Evolutionary conservation across 2,888 invertebrate species (phyloP).

Genomic region (Hyalella azteca): DNA sequence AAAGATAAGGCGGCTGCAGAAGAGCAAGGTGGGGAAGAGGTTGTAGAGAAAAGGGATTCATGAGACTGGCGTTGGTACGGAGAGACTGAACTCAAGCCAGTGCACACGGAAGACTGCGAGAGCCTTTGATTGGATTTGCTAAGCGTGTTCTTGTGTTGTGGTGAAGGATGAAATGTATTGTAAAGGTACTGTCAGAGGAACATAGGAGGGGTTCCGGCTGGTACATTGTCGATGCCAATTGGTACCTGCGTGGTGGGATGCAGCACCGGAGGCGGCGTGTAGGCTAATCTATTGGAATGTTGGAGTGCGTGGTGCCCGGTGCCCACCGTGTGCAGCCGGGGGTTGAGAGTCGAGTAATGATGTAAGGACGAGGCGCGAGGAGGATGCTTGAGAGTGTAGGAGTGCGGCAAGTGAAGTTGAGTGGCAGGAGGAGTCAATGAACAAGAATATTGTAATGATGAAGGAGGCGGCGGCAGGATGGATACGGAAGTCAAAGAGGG

Average conservation of each 20-base stretch:
- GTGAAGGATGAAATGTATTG: constrained; percentile 21
- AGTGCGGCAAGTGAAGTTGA: constrained; percentile 45
- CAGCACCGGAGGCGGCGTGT: constrained; percentile 43
- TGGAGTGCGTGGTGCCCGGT: constrained; percentile 41
- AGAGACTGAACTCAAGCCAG: constrained; percentile 1
- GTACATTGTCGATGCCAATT: constrained; percentile 29
- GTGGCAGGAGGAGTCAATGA: constrained; percentile 36
- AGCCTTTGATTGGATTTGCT: constrained; percentile 29
- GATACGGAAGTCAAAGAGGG: constrained; percentile 38
- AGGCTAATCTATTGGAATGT: constrained; percentile 46
- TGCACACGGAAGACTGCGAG: constrained; percentile 10
- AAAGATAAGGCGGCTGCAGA: constrained; percentile 35
- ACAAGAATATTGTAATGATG: constrained; percentile 41
- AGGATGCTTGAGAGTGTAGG: constrained; percentile 41
- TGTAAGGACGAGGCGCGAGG: constrained; percentile 50
- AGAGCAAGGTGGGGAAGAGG: constrained; percentile 16
- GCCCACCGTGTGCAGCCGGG: constrained; percentile 38
- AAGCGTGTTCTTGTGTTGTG: constrained; percentile 2
- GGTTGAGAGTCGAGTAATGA: constrained; percentile 42
- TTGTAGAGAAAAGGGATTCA: constrained; percentile 13
- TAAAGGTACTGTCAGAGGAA: constrained; percentile 57
- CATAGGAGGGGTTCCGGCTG: constrained; percentile 50
- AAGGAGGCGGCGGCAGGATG: constrained; percentile 38
- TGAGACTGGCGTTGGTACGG: constrained; percentile 13
- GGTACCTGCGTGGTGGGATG: constrained; percentile 2